Base-by-base conservation (phyloP, 2,888 invertebrate genomes). In the Pristionchus maxplancki region DNA sequence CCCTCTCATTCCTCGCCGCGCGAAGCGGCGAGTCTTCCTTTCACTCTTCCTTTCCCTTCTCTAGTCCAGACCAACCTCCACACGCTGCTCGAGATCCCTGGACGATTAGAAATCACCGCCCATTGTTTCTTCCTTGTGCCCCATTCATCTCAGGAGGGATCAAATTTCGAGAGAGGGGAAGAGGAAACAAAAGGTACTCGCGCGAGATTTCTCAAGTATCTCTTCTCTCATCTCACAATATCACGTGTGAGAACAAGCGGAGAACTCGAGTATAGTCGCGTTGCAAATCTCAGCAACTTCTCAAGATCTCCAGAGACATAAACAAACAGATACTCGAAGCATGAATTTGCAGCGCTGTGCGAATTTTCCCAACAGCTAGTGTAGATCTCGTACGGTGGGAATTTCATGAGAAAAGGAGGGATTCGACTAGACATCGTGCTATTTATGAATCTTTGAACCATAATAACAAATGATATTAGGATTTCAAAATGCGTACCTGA, bases 131-230 rank as follows among this genome's bases (percentile, higher is more conserved):
- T 71, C 71, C 71, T 71, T 17, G 71, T 71, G 37, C 34, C 15
- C 15, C 34, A 40, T 71, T 71, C 34, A 71, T 37, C 8, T 20
- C 13, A 31, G 67, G 37, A 37, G 71, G 37, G 71, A 40, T 71
- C 71, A 9, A 20, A 71, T 71, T 34, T 71, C 71, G 24, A 37
- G 20, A n/a, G 58, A 20, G 58, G 20, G 58, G n/a, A n/a, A 24
- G n/a, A 9, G 40, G 71, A 20, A 40, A 71, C 71, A 71, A 71
- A 71, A 37, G 71, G 71, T 37, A 58, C 58, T 9, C 37, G 71
- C 71, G 71, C 71, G 37, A 71, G 71, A 71, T 71, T 71, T 71
- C 71, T 71, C 34, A 34, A 71, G 71, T 71, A 34, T 37, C 37
- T 37, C 37, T 37, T 37, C 37, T 28, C 67, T 17, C 31, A 64